Evolutionary conservation across 1,140 invertebrate species (phyloP), one percentile per base, ranked within the genome.

Genomic region (Mercenaria mercenaria): DNA sequence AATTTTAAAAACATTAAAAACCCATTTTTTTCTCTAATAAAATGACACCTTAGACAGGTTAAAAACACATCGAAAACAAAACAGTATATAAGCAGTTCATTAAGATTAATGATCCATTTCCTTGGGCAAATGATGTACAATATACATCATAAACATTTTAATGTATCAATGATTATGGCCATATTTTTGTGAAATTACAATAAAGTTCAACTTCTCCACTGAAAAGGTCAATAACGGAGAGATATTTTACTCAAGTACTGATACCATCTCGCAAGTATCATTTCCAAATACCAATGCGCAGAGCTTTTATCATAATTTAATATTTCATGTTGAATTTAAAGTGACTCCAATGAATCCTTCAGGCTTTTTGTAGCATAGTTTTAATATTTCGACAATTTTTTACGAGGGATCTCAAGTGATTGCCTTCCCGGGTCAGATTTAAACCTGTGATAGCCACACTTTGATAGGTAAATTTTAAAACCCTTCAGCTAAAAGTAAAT

Each of bases 311-410:
- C 83, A 85, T 85, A 85, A 85, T 85, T 85, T 74, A 85, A 85
- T 85, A 85, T 85, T 50, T 85, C 50, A 76, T 85, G 64, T 69
- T 74, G 83, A 74, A 85, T 82, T 85, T 85, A 67, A 85, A 85
- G 83, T 74, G 64, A 72, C 83, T 83, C 43, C 15, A 69, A 74
- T 85, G 50, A n/a, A 74, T 56, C 64, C 83, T 74, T 74, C 26
- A 85, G 83, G 83, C 64, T 41, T 26, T 72, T 72, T 85, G 8
- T 47, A 85, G 72, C 64, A 39, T 52, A 37, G 41, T 50, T 74
- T 72, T 74, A 85, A 85, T 85, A 85, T 74, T 85, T 82, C 39
- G n/a, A 64, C 39, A 61, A 82, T 37, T 82, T 47, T 79, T 79
- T 56, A 79, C 32, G 76, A 79, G 47, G 83, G 83, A 34, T 74